Evolutionary conservation across 1,140 invertebrate genomes (phyloP).

Genomic region (Heterodera schachtii): DNA sequence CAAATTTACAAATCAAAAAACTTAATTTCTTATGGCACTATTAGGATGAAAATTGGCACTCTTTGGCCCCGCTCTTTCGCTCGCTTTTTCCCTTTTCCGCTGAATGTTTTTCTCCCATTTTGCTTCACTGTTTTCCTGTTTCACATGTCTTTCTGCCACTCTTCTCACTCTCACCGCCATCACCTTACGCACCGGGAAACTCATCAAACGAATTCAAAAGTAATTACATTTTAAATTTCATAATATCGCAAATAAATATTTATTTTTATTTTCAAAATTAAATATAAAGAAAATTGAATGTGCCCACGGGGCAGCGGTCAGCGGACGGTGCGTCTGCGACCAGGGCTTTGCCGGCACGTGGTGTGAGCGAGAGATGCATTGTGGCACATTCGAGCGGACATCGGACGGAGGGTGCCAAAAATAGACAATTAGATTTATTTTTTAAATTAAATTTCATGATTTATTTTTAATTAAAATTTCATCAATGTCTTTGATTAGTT

Average conservation of each 20-base stretch:
- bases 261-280: not conserved
- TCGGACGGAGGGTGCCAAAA: conserved; percentile 46
- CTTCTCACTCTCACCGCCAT: not conserved
- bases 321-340: conserved; percentile 40
- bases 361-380: conserved; percentile 52
- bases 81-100: too few species aligned
- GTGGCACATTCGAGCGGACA: conserved; percentile 46
- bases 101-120: not conserved
- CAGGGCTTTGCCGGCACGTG: conserved; percentile 51
- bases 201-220: not conserved
- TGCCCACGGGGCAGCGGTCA: conserved; percentile 37
- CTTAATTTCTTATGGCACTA: too few species aligned
- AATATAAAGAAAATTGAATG: conserved; percentile 10
- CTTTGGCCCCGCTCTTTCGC: too few species aligned
- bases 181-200: not conserved
- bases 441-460: not conserved
- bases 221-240: not conserved
- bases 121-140: not conserved
- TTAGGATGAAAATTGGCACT: too few species aligned
- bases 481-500: conserved; percentile 27
- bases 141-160: not conserved
- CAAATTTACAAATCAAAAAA: too few species aligned
- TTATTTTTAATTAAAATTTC: too few species aligned
- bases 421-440: too few species aligned
- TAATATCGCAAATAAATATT: not conserved